These are phyloP conservation scores for Lycaena phlaeas DNA, from an alignment of 2,888 invertebrate genomes.

Conservation along the genomic window DNA sequence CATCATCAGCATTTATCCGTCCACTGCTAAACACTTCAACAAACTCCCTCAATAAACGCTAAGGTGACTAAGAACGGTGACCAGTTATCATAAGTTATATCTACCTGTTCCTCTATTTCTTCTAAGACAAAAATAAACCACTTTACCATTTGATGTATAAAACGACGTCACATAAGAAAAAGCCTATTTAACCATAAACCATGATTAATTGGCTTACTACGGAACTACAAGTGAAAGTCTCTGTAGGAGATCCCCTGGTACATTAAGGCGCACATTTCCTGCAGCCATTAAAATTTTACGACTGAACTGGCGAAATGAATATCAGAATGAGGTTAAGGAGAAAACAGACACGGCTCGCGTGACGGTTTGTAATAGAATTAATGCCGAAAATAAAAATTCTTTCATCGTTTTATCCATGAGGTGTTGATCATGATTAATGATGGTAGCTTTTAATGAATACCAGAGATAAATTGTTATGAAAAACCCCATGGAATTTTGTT, in stretches of 20 bases:
- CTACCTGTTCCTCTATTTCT: no score
- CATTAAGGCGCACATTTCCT: slow-evolving; percentile 48
- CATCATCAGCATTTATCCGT: no score
- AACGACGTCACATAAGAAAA: slow-evolving; percentile 4
- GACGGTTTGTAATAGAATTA: slow-evolving; percentile 28
- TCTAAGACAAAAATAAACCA: no score
- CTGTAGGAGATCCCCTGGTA: slow-evolving; percentile 37
- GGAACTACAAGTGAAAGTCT: slow-evolving; percentile 25
- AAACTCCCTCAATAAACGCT: no score
- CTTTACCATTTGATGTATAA: background rate
- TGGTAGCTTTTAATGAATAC: background rate
- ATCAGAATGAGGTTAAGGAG: slow-evolving; percentile 65
- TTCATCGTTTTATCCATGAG: slow-evolving; percentile 1
- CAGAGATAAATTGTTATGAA: no score
- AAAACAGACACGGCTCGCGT: slow-evolving; percentile 45
- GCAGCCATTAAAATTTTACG: slow-evolving; percentile 65
- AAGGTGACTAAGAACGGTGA: no score
- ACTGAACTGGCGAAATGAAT: slow-evolving; percentile 65
- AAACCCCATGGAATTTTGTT: no score
- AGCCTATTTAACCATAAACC: slow-evolving; percentile 18
- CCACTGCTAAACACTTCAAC: no score
- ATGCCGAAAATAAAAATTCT: slow-evolving; percentile 16
- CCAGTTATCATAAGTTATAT: no score
- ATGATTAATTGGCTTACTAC: slow-evolving; percentile 30
- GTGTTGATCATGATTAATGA: slow-evolving; percentile 12